Evolutionary conservation across 2,888 invertebrate genomes (phyloP), one percentile per base, ranked within the genome.

Genomic region (Hymenopus coronatus): DNA sequence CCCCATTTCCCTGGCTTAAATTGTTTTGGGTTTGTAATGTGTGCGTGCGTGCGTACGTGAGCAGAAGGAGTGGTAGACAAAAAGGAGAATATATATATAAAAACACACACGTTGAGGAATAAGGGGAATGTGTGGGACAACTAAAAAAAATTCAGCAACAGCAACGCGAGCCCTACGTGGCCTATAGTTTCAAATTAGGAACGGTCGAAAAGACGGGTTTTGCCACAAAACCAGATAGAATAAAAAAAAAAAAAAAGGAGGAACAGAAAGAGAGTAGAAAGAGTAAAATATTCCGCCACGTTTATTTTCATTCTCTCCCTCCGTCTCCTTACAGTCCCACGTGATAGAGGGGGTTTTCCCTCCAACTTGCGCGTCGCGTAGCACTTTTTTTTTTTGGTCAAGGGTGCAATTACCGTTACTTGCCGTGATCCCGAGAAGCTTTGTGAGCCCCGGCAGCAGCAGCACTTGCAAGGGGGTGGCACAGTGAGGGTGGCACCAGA

Each of bases 151-250:
- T 70, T 20, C 54, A 70, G 54, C 54, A 70, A 70, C 54, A 70
- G 54, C 54, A 70, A 70, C 25, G 54, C 54, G 15, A 70, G 54
- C 54, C 54, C 82, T 87, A 82, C 87, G 27, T 87, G 87, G 87
- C 82, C 87, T 87, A 82, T 89, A 89, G 88, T 89, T 90, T 90
- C 88, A 89, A 89, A 90, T 90, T 89, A 90, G 89, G 89, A 90
- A 88, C 88, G 89, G 88, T 90, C 88, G 90, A 89, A 89, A 89
- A 89, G 89, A 89, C 86, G 90, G 88, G 89, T 90, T 90, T 90
- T 90, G 89, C 90, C 90, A 89, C 90, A 90, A 89, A 90, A 90
- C 90, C 89, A 89, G 89, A 90, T 90, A 90, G 89, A 90, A 89
- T 46, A 70, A 70, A 70, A 70, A 70, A 70, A 40, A 40, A 40